Evolutionary conservation across 2,888 invertebrate species (phyloP).

Genomic region (Tenthredo mesomela): DNA sequence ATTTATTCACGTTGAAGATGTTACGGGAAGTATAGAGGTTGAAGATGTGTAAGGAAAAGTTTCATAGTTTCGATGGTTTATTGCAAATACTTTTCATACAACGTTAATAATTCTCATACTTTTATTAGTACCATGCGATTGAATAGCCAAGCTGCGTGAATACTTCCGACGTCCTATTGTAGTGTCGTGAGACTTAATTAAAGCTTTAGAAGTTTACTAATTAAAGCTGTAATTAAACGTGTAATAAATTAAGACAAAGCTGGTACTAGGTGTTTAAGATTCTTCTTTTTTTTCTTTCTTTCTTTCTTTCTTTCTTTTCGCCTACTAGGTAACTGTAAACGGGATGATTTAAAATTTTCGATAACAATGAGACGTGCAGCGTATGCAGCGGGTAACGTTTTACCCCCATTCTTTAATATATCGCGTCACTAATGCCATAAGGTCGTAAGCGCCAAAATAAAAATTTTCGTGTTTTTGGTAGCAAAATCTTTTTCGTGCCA

Average conservation of each 20-base stretch:
- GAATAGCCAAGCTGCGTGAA: background rate
- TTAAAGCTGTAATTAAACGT: constrained; percentile 41
- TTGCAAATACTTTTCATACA: background rate
- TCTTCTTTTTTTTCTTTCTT: background rate
- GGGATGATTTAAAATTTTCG: background rate
- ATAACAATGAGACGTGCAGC: background rate
- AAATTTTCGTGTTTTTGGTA: no score
- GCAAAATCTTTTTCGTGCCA: no score
- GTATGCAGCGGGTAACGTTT: background rate
- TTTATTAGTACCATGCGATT: constrained; percentile 2
- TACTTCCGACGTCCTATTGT: constrained; percentile 40
- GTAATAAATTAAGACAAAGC: constrained; percentile 40
- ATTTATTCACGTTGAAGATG: background rate
- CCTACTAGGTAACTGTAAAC: background rate
- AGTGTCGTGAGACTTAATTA: constrained; percentile 47
- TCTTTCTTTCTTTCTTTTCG: background rate
- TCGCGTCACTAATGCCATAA: no score
- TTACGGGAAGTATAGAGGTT: background rate
- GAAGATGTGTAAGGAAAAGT: background rate
- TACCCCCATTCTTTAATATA: background rate
- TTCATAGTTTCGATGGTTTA: background rate
- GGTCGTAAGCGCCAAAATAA: no score
- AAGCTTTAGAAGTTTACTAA: constrained; percentile 39
- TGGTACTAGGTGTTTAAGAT: constrained; percentile 4
- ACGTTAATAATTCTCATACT: background rate